Evolutionary conservation across 23 tunicate species (phyloP).

Genomic region (Halocynthia roretzi): DNA sequence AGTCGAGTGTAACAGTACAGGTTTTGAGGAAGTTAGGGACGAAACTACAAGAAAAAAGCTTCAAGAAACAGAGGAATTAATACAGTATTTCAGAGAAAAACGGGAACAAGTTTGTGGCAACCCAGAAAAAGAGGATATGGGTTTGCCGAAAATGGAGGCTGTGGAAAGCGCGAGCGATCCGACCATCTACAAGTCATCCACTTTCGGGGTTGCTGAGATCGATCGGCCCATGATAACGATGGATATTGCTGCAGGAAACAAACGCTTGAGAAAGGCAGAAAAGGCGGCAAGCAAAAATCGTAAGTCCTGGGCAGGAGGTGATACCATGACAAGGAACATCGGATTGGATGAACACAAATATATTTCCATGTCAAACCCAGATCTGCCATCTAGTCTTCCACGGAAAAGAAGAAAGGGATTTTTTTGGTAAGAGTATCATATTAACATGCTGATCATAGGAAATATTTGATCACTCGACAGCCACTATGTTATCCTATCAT

Average conservation of each 20-base stretch:
- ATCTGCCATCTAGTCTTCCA: slow-evolving; percentile 1
- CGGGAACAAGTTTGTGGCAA: too few species aligned
- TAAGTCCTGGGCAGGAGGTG: slow-evolving; percentile 24
- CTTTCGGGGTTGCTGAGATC: neutral
- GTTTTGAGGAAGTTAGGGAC: neutral
- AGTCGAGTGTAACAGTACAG: neutral
- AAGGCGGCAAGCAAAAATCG: slow-evolving; percentile 22
- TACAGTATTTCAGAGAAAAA: slow-evolving; percentile 14
- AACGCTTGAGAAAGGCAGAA: slow-evolving; percentile 13
- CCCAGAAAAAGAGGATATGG: too few species aligned
- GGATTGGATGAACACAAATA: neutral
- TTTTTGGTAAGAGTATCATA: slow-evolving; percentile 6
- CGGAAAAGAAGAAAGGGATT: slow-evolving; percentile 14
- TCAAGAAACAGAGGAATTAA: slow-evolving; percentile 19
- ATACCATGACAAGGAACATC: neutral
- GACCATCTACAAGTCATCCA: too few species aligned
- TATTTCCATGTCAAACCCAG: slow-evolving; percentile 19
- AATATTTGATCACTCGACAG: too few species aligned
- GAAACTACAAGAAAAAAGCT: slow-evolving; percentile 6
- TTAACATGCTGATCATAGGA: too few species aligned
- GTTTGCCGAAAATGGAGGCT: too few species aligned
- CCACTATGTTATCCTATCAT: too few species aligned
- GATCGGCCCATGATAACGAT: neutral
- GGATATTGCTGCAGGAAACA: slow-evolving; percentile 23
- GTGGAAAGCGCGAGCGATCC: too few species aligned